A percentile compares a stretch with the other conserved stretches of the same genome.
Evolutionary conservation across 2,113 vertebrate genomes (phyloP).

Genomic region (Cyprinodon brontotheroides): DNA sequence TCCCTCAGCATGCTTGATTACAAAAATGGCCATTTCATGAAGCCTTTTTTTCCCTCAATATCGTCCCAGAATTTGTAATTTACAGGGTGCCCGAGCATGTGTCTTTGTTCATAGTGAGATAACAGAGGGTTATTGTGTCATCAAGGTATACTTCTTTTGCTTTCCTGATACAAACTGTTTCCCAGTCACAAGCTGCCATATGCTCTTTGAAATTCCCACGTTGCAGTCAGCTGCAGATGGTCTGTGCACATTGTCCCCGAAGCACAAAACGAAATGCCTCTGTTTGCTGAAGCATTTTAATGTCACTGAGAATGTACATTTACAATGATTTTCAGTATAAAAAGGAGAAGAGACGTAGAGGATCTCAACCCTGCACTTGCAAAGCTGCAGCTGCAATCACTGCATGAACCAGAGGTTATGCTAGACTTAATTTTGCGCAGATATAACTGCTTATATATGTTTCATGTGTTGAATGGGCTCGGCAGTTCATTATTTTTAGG

Average conservation of each 20-base stretch:
- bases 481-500: not conserved
- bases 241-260: constrained; percentile 60
- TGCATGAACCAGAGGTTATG: not conserved
- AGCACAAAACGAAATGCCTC: constrained; percentile 36
- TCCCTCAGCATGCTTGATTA: constrained; percentile 4
- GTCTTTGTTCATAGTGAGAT: constrained; percentile 32
- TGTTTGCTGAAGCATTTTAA: constrained; percentile 58
- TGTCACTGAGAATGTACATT: constrained; percentile 53
- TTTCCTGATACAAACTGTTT: constrained; percentile 57
- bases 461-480: constrained; percentile 1
- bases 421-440: constrained; percentile 1
- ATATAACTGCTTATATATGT: not conserved
- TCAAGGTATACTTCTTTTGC: constrained; percentile 32
- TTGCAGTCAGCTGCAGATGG: constrained; percentile 57
- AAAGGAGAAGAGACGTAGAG: constrained; percentile 42
- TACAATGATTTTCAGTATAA: constrained; percentile 35
- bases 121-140: constrained; percentile 47
- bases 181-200: constrained; percentile 66
- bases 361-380: constrained; percentile 54
- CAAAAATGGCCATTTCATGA: constrained; percentile 13
- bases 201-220: constrained; percentile 66
- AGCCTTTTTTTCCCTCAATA: constrained; percentile 21
- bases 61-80: constrained; percentile 21
- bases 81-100: constrained; percentile 12
- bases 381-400: constrained; percentile 10